Conservation (phyloP, 2,113 vertebrate species). For the Cebidichthys violaceus region DNA sequence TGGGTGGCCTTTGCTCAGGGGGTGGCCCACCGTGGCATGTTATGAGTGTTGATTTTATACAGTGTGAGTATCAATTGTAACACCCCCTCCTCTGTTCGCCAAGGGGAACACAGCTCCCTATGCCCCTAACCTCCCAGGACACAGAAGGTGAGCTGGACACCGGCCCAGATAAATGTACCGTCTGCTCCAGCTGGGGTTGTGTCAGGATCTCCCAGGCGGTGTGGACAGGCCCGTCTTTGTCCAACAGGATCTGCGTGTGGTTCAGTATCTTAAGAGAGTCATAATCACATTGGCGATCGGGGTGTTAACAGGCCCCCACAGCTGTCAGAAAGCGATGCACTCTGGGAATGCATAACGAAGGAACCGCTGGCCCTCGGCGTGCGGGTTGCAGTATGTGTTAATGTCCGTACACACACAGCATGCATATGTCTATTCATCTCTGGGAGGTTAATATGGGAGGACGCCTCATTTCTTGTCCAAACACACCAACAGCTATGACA, state of each 20-base stretch:
- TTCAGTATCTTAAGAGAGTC: conserved; percentile 80
- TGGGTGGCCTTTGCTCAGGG: conserved; percentile 75
- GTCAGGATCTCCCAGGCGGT: conserved; percentile 68
- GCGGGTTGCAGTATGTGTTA: conserved; percentile 45
- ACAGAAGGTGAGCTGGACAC: conserved; percentile 75
- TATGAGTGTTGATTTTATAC: conserved; percentile 65
- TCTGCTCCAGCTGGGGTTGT: conserved; percentile 71
- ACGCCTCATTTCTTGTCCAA: conserved; percentile 59
- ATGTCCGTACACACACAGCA: conserved; percentile 48
- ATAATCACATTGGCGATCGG: conserved; percentile 72
- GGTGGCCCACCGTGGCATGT: conserved; percentile 63
- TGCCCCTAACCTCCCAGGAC: conserved; percentile 64
- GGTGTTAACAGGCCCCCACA: conserved; percentile 73
- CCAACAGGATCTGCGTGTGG: conserved; percentile 72
- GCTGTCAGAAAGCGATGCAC: conserved; percentile 75
- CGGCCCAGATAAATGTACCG: conserved; percentile 72
- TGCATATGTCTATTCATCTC: conserved; percentile 36
- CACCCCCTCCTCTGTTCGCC: conserved; percentile 42
- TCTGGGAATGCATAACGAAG: conserved; percentile 69
- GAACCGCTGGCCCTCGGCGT: conserved; percentile 32
- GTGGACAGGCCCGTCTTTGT: conserved; percentile 78
- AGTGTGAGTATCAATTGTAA: conserved; percentile 72
- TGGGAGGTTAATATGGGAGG: conserved; percentile 28
- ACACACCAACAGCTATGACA: conserved; percentile 55
- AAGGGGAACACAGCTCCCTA: conserved; percentile 57